These are phyloP conservation scores for Macropis europaea DNA, from an alignment of 2,888 invertebrate species.

Conservation along the genomic window DNA sequence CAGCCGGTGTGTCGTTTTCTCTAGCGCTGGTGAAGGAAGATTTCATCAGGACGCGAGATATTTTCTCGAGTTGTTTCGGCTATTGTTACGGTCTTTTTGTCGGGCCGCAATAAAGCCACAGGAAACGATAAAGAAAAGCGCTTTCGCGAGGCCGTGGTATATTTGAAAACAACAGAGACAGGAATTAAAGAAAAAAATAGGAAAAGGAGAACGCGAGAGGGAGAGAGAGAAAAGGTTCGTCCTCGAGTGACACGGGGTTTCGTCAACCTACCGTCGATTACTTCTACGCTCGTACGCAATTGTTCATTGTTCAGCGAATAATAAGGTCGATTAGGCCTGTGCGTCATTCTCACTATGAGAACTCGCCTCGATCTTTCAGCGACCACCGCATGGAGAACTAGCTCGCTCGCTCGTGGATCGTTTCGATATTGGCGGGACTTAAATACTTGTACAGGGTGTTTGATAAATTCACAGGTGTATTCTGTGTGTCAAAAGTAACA, in stretches of 20 bases:
- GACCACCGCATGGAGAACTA: too few relatives aligned
- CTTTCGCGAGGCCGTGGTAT: constrained; percentile 24
- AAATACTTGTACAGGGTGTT: too few relatives aligned
- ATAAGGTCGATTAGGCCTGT: constrained; percentile 64
- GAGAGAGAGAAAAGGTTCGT: constrained; percentile 20
- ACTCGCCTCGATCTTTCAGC: too few relatives aligned
- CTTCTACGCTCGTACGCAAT: constrained; percentile 64
- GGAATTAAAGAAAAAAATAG: constrained; percentile 10
- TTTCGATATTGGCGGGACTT: too few relatives aligned
- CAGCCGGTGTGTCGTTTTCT: neutral
- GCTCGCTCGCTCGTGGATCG: too few relatives aligned
- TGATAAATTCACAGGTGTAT: too few relatives aligned
- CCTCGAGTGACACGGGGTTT: constrained; percentile 54
- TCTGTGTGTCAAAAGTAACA: too few relatives aligned
- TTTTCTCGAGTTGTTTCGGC: constrained; percentile 14
- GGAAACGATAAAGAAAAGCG: constrained; percentile 15
- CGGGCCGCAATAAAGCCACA: constrained; percentile 16
- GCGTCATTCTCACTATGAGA: constrained; percentile 60
- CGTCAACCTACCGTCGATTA: constrained; percentile 57
- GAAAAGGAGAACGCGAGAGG: neutral
- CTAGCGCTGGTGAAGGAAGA: neutral
- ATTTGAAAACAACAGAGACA: constrained; percentile 17
- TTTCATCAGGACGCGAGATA: constrained; percentile 35
- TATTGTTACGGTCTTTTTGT: constrained; percentile 23
- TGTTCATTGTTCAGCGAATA: constrained; percentile 67